Evolutionary conservation across 2,888 invertebrate genomes (phyloP), one percentile per base, ranked within the genome.

Genomic region (Dorcus parallelipipedus): DNA sequence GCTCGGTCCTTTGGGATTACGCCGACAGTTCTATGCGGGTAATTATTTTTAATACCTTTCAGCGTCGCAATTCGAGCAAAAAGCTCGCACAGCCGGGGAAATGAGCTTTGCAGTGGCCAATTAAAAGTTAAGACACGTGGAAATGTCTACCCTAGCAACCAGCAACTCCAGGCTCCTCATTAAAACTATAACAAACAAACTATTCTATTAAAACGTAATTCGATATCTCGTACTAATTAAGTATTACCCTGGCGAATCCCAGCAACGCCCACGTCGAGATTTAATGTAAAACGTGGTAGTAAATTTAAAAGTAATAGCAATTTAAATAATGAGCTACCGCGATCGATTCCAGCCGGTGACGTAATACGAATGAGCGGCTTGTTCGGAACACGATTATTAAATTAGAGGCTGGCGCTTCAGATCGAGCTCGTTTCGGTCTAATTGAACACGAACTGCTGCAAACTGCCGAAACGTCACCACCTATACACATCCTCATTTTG

Each of bases 241-340:
- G 20, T 20, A 52, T 48, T 9, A 39, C 39, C 38, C 38, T 50
- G 10, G 45, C 26, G 6, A 33, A 33, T 33, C 26, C 26, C 26
- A 1, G 26, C 26, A 33, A 33, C 26, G 26, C 26, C 26, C 26
- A 33, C 26, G 26, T 33, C 26, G 26, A 33, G 26, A 33, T 33
- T 33, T 33, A 5, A 33, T 33, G 26, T 33, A 33, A 33, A 33
- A 33, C 41, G 3, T n/a, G 14, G 10, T 48, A 61, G 62, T 64
- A 53, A 61, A 64, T 59, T 62, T 62, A 63, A 64, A 61, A 62
- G 61, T 65, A 59, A 64, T 65, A 68, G 61, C 67, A 68, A 68
- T 68, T 68, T 67, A 61, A 63, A 63, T 67, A 67, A 68, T 66
- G 67, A 67, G 64, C 64, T 61, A 66, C 61, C 61, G 63, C 58